Percentiles rank a stretch among this genome's conserved stretches.
These are phyloP conservation scores for Istiophorus platypterus DNA, from an alignment of 2,113 vertebrate species.

Conservation along the genomic window DNA sequence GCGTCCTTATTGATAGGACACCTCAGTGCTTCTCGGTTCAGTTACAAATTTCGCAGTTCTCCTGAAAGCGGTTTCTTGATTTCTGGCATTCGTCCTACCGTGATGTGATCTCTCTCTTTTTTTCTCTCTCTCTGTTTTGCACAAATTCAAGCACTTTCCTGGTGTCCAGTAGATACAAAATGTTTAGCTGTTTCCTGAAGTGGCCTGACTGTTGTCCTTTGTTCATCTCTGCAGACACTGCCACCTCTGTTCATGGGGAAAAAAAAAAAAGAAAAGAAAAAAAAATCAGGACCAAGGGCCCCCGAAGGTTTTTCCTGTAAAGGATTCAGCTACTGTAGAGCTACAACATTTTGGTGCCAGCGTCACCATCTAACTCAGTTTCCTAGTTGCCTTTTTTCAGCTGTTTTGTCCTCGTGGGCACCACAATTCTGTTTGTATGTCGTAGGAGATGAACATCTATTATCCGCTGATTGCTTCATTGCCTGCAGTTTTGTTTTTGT, in stretches of 20 bases:
- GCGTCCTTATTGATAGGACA: not conserved
- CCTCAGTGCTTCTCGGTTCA: not conserved
- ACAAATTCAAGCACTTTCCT: slow-evolving; percentile 85
- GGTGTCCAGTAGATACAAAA: slow-evolving; percentile 53
- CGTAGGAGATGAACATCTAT: slow-evolving; percentile 19
- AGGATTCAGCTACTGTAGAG: slow-evolving; percentile 38
- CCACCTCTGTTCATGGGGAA: slow-evolving; percentile 44
- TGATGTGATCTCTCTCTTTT: slow-evolving; percentile 43
- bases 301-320: slow-evolving; percentile 19
- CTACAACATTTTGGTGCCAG: slow-evolving; percentile 46
- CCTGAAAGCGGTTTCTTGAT: slow-evolving; percentile 19
- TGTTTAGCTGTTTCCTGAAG: slow-evolving; percentile 49
- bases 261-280: no score
- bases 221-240: slow-evolving; percentile 65
- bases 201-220: slow-evolving; percentile 54
- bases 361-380: slow-evolving; percentile 53
- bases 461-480: slow-evolving; percentile 26
- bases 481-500: slow-evolving; percentile 44
- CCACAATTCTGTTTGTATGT: slow-evolving; percentile 30
- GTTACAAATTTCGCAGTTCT: slow-evolving; percentile 35
- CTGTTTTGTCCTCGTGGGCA: slow-evolving; percentile 50
- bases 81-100: slow-evolving; percentile 34
- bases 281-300: slow-evolving; percentile 4
- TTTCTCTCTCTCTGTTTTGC: no score
- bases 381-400: slow-evolving; percentile 71